Evolutionary conservation across 2,888 invertebrate species (phyloP), one percentile per base, ranked within the genome.

Genomic region (Esperia sulphurella): DNA sequence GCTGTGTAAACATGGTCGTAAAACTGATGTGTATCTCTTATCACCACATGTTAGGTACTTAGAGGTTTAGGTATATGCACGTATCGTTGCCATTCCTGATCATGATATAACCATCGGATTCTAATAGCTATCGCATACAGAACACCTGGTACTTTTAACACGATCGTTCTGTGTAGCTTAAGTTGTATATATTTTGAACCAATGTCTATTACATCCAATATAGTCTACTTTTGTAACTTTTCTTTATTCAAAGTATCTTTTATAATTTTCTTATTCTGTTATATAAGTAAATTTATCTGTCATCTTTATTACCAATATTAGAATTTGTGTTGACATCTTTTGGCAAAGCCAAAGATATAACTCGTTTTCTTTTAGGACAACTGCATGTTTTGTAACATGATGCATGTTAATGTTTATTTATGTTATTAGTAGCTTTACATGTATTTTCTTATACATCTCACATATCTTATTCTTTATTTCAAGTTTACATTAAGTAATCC

Each of bases 121-220:
- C 39, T 44, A 48, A 48, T 44, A 43, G 43, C 40, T 14, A 43
- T 48, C 43, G 39, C 28, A 30, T 42, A 42, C n/a, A n/a, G 42
- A 29, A 30, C 37, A 37, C 29, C 37, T 46, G 29, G 12, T 39
- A 8, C 38, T 12, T 39, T 13, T 14, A 37, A 30, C 29, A 43
- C n/a, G 31, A 31, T 38, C 35, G 31, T 48, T 35, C 3, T 35
- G 5, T 35, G 9, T 35, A 2, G 35, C 35, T n/a, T 33, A 35
- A 1, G 6, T n/a, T 35, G 9, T 2, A n/a, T 35, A 35, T 35
- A 35, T 35, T 35, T 35, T 35, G 35, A 8, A 30, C 9, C 28
- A 28, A 42, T 42, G 6, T 29, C 30, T 29, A 29, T 41, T 41
- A 29, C 5, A 33, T 8, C n/a, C n/a, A n/a, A n/a, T n/a, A n/a